These are phyloP conservation scores for Esperia sulphurella DNA, from an alignment of 2,888 invertebrate genomes.

Conservation along the genomic window DNA sequence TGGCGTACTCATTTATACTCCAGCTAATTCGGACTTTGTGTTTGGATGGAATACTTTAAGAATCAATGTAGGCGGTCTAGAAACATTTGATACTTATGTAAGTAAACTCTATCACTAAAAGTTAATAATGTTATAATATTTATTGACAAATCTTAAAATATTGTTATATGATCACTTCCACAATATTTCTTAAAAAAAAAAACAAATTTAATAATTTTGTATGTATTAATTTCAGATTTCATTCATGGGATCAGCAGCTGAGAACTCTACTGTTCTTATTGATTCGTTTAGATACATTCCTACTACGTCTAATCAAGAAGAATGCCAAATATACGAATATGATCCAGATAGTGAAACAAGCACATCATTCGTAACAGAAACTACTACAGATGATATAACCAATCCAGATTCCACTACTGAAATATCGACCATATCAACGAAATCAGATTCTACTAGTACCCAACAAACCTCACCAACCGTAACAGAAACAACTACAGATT, in stretches of 20 bases:
- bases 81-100: background rate
- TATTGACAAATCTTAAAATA: no score
- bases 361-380: background rate
- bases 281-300: slow-evolving; percentile 32
- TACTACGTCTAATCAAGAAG: slow-evolving; percentile 5
- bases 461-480: background rate
- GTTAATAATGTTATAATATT: no score
- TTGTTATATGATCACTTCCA: no score
- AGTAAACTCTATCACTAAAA: background rate
- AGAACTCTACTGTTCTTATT: slow-evolving; percentile 21
- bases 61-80: background rate
- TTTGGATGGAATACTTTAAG: background rate
- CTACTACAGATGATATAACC: background rate
- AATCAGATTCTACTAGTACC: background rate
- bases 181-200: background rate
- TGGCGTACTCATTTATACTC: background rate
- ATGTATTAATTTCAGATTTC: slow-evolving; percentile 22
- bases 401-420: background rate
- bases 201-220: background rate
- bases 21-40: background rate
- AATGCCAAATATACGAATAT: slow-evolving; percentile 20
- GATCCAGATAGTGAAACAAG: background rate
- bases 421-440: background rate
- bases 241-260: slow-evolving; percentile 22
- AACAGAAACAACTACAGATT: background rate